phyloP scores from a whole-genome alignment of 2,888 invertebrate genomes.

The Xestoiulus laeticollis region DNA sequence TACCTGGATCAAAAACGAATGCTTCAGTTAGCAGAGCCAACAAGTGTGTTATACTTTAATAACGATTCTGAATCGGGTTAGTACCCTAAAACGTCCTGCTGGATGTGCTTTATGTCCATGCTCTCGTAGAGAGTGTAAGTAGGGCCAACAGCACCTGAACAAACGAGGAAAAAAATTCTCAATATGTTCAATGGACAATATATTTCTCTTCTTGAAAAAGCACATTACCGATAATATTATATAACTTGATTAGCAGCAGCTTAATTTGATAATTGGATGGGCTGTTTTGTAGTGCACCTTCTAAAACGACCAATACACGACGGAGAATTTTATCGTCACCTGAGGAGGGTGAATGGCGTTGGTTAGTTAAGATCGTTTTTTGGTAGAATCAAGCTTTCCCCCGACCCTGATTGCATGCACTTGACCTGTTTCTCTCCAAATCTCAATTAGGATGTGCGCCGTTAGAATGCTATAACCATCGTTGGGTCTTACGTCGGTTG shows the following conservation, averaged over 20 bases:
- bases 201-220: slow-evolving; percentile 40
- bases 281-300: slow-evolving; percentile 78
- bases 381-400: background rate
- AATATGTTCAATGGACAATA: slow-evolving; percentile 50
- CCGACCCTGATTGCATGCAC: too few species aligned
- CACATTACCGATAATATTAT: slow-evolving; percentile 75
- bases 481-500: slow-evolving; percentile 67
- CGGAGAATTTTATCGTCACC: slow-evolving; percentile 51
- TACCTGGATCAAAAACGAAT: slow-evolving; percentile 59
- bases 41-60: too few species aligned
- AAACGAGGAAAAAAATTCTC: slow-evolving; percentile 58
- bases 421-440: slow-evolving; percentile 67
- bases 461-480: slow-evolving; percentile 85
- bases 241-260: slow-evolving; percentile 81
- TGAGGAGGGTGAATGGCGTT: background rate
- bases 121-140: slow-evolving; percentile 79
- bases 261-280: slow-evolving; percentile 91
- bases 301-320: slow-evolving; percentile 65
- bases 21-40: too few species aligned
- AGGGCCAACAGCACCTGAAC: slow-evolving; percentile 75
- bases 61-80: too few species aligned
- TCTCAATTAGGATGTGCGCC: slow-evolving; percentile 73
- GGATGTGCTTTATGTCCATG: slow-evolving; percentile 91
- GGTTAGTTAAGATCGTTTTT: background rate
- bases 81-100: slow-evolving; percentile 89